phyloP scores from a whole-genome alignment of 2,888 invertebrate species.

The Nomada fucata region DNA sequence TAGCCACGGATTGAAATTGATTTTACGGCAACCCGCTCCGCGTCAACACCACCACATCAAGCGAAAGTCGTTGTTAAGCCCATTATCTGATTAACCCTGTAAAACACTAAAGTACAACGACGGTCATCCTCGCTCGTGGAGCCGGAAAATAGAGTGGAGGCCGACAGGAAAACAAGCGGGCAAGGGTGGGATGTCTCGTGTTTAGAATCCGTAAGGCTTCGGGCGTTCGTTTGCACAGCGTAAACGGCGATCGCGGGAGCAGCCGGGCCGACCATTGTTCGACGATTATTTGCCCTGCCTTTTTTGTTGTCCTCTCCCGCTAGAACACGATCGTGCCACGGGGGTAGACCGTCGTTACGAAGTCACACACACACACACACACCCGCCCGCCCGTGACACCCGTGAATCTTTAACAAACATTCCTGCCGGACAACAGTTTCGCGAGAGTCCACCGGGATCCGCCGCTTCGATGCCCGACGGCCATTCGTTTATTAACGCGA shows the following conservation, averaged over 20 bases:
- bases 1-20: not conserved
- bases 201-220: slow-evolving; percentile 56
- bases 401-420: slow-evolving; percentile 60
- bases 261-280: slow-evolving; percentile 51
- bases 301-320: slow-evolving; percentile 31
- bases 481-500: slow-evolving; percentile 30
- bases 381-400: slow-evolving; percentile 31
- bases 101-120: not conserved
- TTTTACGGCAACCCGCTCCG: not conserved
- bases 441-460: not conserved
- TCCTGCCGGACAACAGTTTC: slow-evolving; percentile 45
- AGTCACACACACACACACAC: slow-evolving; percentile 16
- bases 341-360: slow-evolving; percentile 33
- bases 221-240: slow-evolving; percentile 56
- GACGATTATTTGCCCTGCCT: slow-evolving; percentile 59
- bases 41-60: no score
- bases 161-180: slow-evolving; percentile 22
- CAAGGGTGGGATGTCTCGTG: slow-evolving; percentile 41
- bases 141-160: slow-evolving; percentile 7
- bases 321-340: slow-evolving; percentile 10
- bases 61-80: not conserved
- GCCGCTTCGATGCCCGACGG: slow-evolving; percentile 4
- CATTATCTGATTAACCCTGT: slow-evolving; percentile 3
- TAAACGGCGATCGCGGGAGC: slow-evolving; percentile 61
- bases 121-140: slow-evolving; percentile 12